A percentile compares a stretch with the other conserved stretches of the same genome.
phyloP scores from a whole-genome alignment of 2,113 vertebrate genomes.

The Charadrius vociferus region DNA sequence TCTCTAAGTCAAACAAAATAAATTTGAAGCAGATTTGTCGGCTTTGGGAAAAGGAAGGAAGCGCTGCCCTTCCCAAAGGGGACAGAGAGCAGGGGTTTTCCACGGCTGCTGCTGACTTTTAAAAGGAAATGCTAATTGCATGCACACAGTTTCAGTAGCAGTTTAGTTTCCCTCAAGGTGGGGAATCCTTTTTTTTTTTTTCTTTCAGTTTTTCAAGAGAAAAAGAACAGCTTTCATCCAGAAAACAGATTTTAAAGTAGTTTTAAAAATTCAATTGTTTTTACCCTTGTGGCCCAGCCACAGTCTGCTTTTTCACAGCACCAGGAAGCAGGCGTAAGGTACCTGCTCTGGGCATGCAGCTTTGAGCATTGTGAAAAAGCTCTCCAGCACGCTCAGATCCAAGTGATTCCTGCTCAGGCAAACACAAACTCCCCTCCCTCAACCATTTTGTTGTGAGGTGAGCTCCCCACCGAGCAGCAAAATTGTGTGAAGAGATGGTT shows the following conservation, averaged over 20 bases:
- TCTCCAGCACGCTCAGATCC: no score
- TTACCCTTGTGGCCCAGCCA: background rate
- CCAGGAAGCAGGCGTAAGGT: background rate
- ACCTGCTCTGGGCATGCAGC: background rate
- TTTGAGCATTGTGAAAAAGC: background rate
- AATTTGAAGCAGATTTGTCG: background rate
- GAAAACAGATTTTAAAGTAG: background rate
- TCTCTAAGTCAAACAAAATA: background rate
- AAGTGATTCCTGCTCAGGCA: background rate
- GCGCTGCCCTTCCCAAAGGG: background rate
- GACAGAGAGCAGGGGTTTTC: background rate
- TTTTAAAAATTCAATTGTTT: background rate
- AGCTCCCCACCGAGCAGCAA: background rate
- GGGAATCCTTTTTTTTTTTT: background rate
- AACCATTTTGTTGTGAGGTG: accelerated
- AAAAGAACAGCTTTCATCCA: background rate
- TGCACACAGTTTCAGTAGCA: background rate
- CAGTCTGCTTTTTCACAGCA: background rate
- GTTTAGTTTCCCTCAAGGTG: background rate
- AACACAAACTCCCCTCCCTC: background rate
- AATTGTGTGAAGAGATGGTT: background rate
- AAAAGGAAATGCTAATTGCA: background rate
- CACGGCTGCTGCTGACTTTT: background rate
- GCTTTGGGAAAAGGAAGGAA: background rate
- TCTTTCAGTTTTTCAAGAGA: background rate